phyloP scores from a whole-genome alignment of 2,888 invertebrate species.

The Crocallis elinguaria region DNA sequence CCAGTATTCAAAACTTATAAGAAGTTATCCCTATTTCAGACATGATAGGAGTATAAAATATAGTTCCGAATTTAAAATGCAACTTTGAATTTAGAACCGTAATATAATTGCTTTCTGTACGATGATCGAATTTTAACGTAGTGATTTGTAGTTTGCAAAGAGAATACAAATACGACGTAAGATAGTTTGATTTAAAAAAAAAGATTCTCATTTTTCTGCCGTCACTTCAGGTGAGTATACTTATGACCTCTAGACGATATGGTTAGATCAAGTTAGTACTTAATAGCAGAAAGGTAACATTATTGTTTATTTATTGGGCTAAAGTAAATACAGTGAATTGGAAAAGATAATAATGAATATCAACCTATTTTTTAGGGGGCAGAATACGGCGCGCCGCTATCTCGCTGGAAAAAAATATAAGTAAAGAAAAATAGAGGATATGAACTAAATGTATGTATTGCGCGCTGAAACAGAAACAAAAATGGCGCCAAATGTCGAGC shows the following conservation, averaged over 20 bases:
- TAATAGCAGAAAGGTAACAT: neutral
- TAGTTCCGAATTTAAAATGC: constrained; percentile 23
- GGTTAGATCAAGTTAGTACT: neutral
- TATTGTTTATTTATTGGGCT: no score
- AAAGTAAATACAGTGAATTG: neutral
- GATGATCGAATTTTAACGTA: constrained; percentile 20
- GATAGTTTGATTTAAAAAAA: no score
- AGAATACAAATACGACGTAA: neutral
- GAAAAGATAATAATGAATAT: no score
- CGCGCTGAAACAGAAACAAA: no score
- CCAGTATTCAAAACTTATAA: constrained; percentile 40
- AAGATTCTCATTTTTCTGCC: no score
- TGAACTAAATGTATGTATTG: no score
- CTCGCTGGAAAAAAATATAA: no score
- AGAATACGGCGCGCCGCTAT: no score
- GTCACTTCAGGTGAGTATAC: neutral
- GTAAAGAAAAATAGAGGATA: no score
- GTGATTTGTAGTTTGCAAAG: neutral
- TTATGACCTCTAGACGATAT: neutral
- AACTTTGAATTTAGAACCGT: constrained; percentile 24
- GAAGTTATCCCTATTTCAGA: constrained; percentile 30
- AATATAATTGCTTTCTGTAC: constrained; percentile 25
- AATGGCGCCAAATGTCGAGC: no score
- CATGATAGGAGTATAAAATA: constrained; percentile 26
- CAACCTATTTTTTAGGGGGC: no score